These are phyloP conservation scores for Microhierax caerulescens DNA, from an alignment of 2,797 vertebrate species.

Conservation along the genomic window DNA sequence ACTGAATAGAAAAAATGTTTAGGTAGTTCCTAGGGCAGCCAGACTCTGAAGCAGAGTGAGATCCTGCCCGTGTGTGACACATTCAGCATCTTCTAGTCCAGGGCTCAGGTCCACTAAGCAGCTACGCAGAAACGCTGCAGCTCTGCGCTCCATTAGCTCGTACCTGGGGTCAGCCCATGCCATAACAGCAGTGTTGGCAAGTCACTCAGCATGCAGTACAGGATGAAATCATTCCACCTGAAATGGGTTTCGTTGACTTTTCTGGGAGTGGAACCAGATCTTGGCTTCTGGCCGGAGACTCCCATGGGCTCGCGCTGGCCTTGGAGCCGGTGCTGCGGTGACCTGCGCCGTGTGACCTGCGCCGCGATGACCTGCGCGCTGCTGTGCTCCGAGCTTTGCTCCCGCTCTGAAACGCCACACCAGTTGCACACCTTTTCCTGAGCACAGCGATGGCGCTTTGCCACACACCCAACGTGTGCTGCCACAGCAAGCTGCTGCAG, in stretches of 20 bases:
- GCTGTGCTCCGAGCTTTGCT: background rate
- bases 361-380: background rate
- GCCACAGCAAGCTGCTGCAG: background rate
- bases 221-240: background rate
- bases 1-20: background rate
- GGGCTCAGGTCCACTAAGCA: background rate
- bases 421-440: background rate
- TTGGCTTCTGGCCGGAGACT: background rate
- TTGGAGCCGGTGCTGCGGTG: background rate
- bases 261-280: conserved; percentile 18
- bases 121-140: background rate
- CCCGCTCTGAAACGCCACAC: background rate
- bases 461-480: fast-evolving
- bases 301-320: fast-evolving
- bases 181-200: background rate
- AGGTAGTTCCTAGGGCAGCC: background rate
- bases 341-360: too few relatives aligned
- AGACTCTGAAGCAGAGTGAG: background rate
- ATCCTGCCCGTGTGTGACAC: background rate
- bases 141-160: background rate
- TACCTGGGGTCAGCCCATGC: background rate
- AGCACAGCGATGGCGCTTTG: fast-evolving
- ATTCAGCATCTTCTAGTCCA: background rate
- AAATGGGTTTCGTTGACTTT: conserved; percentile 57
- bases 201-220: background rate